These are phyloP conservation scores for Penaeus monodon DNA, from an alignment of 2,888 invertebrate species.

Conservation along the genomic window DNA sequence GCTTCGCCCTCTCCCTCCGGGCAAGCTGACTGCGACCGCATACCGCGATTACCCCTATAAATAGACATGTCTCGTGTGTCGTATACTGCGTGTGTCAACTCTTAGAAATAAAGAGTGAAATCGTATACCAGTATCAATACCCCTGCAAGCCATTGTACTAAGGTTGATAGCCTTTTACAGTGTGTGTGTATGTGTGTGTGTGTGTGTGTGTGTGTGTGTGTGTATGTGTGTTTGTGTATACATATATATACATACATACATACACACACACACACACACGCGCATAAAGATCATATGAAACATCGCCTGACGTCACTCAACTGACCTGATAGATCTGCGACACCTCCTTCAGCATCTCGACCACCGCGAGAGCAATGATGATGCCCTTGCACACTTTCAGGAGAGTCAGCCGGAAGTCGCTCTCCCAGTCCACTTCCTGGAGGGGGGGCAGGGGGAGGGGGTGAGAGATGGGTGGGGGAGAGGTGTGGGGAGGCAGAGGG, in stretches of 20 bases:
- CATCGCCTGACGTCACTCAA: background rate
- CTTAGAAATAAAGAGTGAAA: no score
- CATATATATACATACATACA: conserved; percentile 2
- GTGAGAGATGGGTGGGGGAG: background rate
- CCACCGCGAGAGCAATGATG: conserved; percentile 69
- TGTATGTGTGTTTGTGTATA: background rate
- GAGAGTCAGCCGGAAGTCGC: conserved; percentile 18
- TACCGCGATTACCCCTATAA: no score
- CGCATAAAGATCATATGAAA: background rate
- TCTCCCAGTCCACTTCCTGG: conserved; percentile 34
- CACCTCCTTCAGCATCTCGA: conserved; percentile 71
- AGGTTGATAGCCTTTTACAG: no score
- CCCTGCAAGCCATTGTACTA: no score
- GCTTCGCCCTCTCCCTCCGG: no score
- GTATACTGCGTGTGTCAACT: no score
- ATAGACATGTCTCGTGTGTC: no score
- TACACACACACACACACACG: background rate
- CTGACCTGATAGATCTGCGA: conserved; percentile 65
- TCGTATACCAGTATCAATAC: no score
- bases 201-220: no score
- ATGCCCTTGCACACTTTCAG: conserved; percentile 64
- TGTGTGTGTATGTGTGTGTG: no score
- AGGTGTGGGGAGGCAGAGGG: background rate
- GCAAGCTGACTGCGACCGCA: no score
- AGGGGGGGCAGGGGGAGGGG: background rate